Conservation (phyloP, 2,888 invertebrate genomes). For the Helleia helle region DNA sequence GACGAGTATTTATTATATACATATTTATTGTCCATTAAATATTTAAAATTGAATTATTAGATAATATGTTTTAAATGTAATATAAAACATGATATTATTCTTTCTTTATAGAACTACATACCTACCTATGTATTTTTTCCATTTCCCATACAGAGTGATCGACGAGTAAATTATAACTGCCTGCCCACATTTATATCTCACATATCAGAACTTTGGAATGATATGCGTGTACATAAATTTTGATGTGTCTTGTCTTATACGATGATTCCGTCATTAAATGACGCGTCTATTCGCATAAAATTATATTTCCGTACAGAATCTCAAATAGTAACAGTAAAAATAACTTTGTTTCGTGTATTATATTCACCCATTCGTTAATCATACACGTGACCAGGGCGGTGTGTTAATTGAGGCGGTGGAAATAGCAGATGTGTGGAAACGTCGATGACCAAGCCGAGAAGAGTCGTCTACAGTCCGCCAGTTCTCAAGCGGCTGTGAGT, state of each 20-base stretch:
- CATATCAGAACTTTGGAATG: neutral
- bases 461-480: conserved; percentile 13
- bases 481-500: neutral
- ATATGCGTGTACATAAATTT: conserved; percentile 1
- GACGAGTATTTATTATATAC: too few relatives aligned
- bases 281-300: conserved; percentile 5
- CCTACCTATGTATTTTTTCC: too few relatives aligned
- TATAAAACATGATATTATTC: too few relatives aligned
- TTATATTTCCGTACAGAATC: conserved; percentile 4
- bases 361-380: conserved; percentile 13
- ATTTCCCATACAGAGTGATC: too few relatives aligned
- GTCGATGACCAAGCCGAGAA: conserved; percentile 17
- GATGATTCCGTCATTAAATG: conserved; percentile 7
- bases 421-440: conserved; percentile 16
- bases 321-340: conserved; percentile 1
- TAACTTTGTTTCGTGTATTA: conserved; percentile 8
- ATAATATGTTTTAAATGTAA: too few relatives aligned
- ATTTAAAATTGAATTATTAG: too few relatives aligned
- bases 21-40: too few relatives aligned
- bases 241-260: conserved; percentile 3
- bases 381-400: conserved; percentile 18
- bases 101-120: too few relatives aligned
- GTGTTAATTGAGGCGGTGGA: conserved; percentile 21
- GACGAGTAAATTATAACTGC: too few relatives aligned
- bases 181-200: neutral